phyloP scores from a whole-genome alignment of 53 echinoderm and acorn worm species.

The Echinarachnius parma region DNA sequence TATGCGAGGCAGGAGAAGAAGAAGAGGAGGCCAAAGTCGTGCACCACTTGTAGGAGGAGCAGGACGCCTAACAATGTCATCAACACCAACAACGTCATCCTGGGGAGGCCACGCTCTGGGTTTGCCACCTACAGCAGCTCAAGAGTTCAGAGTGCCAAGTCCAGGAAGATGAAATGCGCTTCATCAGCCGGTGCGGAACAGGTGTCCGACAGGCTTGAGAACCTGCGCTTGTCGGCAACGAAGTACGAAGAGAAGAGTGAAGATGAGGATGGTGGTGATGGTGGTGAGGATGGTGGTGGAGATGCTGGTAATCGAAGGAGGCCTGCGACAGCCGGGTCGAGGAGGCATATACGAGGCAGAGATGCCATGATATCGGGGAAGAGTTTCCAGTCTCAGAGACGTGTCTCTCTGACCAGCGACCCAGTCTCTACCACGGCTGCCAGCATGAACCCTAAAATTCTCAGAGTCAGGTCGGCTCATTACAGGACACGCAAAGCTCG shows the following conservation, averaged over 20 bases:
- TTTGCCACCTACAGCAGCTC: constrained; percentile 92
- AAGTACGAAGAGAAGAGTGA: constrained; percentile 25
- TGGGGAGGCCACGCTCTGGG: constrained; percentile 84
- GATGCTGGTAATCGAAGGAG: constrained; percentile 30
- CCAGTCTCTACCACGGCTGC: constrained; percentile 68
- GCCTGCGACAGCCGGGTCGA: constrained; percentile 44
- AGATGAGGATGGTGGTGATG: constrained; percentile 1
- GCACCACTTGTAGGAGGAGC: constrained; percentile 61
- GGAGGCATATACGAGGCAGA: constrained; percentile 53
- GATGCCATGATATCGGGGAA: constrained; percentile 80
- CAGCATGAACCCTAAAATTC: constrained; percentile 65
- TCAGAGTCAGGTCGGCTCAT: constrained; percentile 59
- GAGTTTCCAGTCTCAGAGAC: constrained; percentile 81
- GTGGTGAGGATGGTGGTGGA: constrained; percentile 16
- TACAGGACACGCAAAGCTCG: constrained; percentile 46
- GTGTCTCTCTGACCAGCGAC: constrained; percentile 80
- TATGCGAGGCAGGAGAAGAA: constrained; percentile 51
- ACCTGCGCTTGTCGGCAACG: constrained; percentile 50
- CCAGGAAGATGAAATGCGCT: constrained; percentile 49
- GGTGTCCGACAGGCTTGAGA: constrained; percentile 56
- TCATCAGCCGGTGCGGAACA: constrained; percentile 51
- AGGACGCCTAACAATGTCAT: constrained; percentile 49
- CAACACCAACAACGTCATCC: constrained; percentile 72
- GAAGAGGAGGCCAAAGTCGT: constrained; percentile 69
- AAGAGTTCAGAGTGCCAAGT: constrained; percentile 49